A percentile compares a stretch with the other conserved stretches of the same genome.
Evolutionary conservation across 2,888 invertebrate genomes (phyloP).

Genomic region (Anticlea derivata): DNA sequence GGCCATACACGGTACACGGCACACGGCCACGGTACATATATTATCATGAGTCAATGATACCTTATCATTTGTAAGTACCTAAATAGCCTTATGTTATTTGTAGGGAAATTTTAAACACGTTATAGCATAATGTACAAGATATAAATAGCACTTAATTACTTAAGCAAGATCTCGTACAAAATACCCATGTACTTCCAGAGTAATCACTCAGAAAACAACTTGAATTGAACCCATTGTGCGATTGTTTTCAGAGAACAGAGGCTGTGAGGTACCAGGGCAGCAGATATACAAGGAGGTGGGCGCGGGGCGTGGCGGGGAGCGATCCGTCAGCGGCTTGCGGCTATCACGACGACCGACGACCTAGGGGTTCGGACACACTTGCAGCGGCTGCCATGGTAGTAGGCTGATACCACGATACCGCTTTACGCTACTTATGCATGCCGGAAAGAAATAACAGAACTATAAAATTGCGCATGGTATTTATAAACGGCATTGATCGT

Average conservation of each 20-base stretch:
- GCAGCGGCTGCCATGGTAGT: conserved; percentile 15
- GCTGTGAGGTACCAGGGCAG: conserved; percentile 48
- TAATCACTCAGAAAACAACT: conserved; percentile 8
- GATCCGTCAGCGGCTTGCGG: conserved; percentile 73
- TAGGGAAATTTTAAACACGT: too few species aligned
- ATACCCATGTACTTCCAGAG: background rate
- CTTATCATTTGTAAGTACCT: too few species aligned
- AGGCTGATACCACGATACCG: conserved; percentile 16
- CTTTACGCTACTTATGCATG: conserved; percentile 23
- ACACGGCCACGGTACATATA: too few species aligned
- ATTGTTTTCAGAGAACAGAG: conserved; percentile 30
- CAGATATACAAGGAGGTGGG: conserved; percentile 52
- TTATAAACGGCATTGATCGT: background rate
- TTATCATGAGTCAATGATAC: too few species aligned
- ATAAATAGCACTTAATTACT: too few species aligned
- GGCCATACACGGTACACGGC: too few species aligned
- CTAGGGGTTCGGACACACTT: conserved; percentile 45
- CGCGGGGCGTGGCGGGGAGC: conserved; percentile 44
- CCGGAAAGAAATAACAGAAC: conserved; percentile 3
- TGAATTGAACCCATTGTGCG: conserved; percentile 25
- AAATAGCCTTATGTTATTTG: too few species aligned
- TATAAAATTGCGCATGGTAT: conserved; percentile 9
- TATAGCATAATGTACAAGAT: too few species aligned
- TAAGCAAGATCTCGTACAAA: too few species aligned
- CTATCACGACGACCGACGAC: conserved; percentile 61